A percentile compares a stretch with the other conserved stretches of the same genome.
phyloP scores from a whole-genome alignment of 2,113 vertebrate genomes.

The Myotis lucifugus region DNA sequence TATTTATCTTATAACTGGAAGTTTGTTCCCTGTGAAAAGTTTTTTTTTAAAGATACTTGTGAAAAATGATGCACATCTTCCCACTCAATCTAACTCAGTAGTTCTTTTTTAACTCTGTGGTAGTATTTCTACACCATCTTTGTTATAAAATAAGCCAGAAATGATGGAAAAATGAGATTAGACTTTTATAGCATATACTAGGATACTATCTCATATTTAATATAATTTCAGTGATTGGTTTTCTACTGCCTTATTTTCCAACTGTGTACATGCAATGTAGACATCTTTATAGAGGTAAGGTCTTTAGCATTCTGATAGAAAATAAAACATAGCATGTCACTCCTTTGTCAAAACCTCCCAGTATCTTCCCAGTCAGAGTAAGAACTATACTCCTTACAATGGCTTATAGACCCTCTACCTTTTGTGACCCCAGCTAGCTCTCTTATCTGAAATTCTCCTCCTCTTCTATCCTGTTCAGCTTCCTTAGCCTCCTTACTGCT shows the following conservation, averaged over 20 bases:
- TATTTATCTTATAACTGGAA: neutral
- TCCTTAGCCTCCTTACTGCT: neutral
- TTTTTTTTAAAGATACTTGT: neutral
- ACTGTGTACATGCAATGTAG: neutral
- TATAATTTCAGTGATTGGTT: neutral
- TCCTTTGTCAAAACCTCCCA: neutral
- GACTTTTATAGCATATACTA: neutral
- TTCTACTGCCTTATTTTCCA: constrained; percentile 10
- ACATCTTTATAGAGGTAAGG: neutral
- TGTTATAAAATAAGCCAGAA: neutral
- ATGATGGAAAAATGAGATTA: neutral
- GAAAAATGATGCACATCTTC: neutral
- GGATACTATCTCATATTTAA: neutral
- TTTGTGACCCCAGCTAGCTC: neutral
- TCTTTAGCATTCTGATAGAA: neutral
- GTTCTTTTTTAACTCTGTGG: neutral
- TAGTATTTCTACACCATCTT: neutral
- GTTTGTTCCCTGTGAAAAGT: neutral
- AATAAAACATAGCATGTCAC: neutral
- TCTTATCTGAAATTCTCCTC: neutral
- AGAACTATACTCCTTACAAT: neutral
- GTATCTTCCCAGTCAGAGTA: neutral
- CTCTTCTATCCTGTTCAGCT: neutral
- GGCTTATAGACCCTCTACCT: neutral
- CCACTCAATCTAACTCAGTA: neutral